Conservation (phyloP, 2,888 invertebrate species). For the Rhorus exstirpatorius region DNA sequence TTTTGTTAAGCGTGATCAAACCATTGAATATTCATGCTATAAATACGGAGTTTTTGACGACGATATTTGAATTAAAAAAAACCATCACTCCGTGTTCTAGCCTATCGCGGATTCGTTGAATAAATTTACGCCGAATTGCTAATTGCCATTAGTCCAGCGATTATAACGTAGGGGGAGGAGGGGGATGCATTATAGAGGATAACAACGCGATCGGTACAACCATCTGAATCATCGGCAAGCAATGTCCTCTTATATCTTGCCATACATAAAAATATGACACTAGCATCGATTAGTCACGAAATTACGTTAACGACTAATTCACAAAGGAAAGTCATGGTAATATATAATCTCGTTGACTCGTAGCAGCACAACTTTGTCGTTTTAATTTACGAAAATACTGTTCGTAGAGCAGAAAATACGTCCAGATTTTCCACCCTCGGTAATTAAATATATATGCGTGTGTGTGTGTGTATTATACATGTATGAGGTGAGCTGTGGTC, state of each 20-base stretch:
- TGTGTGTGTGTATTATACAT: neutral
- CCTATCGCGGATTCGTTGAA: constrained; percentile 2
- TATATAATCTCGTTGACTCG: neutral
- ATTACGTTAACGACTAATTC: constrained; percentile 39
- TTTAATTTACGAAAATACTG: constrained; percentile 16
- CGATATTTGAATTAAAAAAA: neutral
- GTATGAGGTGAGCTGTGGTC: neutral
- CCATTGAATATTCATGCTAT: no score
- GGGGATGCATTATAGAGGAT: constrained; percentile 13
- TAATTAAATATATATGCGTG: no score
- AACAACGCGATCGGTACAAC: constrained; percentile 16
- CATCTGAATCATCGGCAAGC: neutral
- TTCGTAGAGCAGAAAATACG: neutral
- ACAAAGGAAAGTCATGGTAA: constrained; percentile 27
- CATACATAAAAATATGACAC: neutral
- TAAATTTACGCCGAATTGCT: constrained; percentile 33
- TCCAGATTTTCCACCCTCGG: constrained; percentile 1
- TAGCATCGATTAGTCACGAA: constrained; percentile 25
- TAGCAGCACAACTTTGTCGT: constrained; percentile 4
- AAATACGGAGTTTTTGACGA: constrained; percentile 12
- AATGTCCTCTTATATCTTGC: neutral
- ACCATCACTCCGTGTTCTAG: neutral
- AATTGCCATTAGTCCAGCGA: constrained; percentile 44
- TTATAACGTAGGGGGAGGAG: constrained; percentile 20
- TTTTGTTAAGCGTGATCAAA: no score